Percentiles rank a stretch among this genome's conserved stretches.
phyloP scores from a whole-genome alignment of 1,140 invertebrate species.

The Orchestia grillus region DNA sequence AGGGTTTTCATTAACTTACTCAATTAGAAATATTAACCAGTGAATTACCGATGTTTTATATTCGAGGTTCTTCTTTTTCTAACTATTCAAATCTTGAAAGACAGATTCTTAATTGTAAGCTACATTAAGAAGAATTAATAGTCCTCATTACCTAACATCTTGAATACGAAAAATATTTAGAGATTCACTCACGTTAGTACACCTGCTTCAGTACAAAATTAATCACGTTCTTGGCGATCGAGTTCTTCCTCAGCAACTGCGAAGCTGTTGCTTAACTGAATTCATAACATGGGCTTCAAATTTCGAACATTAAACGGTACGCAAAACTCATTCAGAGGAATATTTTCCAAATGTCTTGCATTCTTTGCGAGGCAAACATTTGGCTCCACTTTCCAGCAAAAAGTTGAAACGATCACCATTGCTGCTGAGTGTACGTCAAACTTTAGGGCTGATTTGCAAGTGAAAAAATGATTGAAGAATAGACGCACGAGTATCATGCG shows the following conservation, averaged over 20 bases:
- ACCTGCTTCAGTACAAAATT: no score
- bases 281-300: not conserved
- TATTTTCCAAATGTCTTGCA: not conserved
- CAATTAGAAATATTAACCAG: no score
- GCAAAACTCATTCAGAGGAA: not conserved
- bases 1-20: no score
- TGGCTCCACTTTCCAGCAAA: not conserved
- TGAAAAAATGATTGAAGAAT: not conserved
- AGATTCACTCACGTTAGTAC: not conserved
- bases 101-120: no score
- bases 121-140: not conserved
- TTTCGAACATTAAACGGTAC: not conserved
- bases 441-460: not conserved
- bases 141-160: not conserved
- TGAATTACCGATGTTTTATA: no score
- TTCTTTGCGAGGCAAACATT: not conserved
- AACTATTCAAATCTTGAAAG: no score
- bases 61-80: no score
- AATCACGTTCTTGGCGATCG: not conserved
- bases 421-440: not conserved
- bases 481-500: no score
- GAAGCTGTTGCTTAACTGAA: not conserved
- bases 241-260: not conserved
- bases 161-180: not conserved
- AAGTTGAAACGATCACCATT: not conserved